Percentiles rank a stretch among this genome's conserved stretches.
Conservation (phyloP, 92 coral and sea anemone species). For the Diadumene lineata region DNA sequence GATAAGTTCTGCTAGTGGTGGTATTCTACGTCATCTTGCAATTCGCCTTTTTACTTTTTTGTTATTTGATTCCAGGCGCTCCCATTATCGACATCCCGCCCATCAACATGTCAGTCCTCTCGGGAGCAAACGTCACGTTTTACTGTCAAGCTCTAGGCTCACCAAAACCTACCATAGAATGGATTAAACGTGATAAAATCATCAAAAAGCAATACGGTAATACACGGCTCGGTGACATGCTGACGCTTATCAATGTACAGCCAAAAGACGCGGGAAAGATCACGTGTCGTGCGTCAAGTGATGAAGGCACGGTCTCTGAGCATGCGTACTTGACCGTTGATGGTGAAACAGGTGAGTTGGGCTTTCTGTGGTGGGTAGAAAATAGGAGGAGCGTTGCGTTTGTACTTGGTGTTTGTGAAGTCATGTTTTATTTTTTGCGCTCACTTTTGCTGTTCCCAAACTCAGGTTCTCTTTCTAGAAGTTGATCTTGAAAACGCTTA, state of each 20-base stretch:
- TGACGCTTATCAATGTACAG: slow-evolving; percentile 17
- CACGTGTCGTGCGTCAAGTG: slow-evolving; percentile 63
- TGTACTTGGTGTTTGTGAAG: too few species aligned
- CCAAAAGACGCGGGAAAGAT: slow-evolving; percentile 57
- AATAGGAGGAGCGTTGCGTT: background rate
- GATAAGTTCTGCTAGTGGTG: too few species aligned
- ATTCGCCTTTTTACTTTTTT: background rate
- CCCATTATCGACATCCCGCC: slow-evolving; percentile 52
- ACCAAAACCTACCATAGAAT: slow-evolving; percentile 42
- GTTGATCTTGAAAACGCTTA: too few species aligned
- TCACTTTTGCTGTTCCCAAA: too few species aligned
- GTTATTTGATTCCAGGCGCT: background rate
- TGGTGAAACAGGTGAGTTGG: slow-evolving; percentile 52
- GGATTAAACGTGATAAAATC: slow-evolving; percentile 45
- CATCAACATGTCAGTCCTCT: slow-evolving; percentile 43
- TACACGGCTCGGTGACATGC: background rate
- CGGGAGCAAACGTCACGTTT: slow-evolving; percentile 67
- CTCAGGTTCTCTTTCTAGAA: too few species aligned
- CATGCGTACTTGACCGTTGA: slow-evolving; percentile 69
- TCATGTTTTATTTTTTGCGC: too few species aligned
- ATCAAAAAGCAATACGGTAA: background rate
- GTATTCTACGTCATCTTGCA: too few species aligned
- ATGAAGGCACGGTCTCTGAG: slow-evolving; percentile 34
- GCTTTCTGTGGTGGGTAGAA: background rate
- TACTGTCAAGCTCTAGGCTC: slow-evolving; percentile 61